Evolutionary conservation across 2,888 invertebrate species (phyloP).

Genomic region (Folsomia manolachei): DNA sequence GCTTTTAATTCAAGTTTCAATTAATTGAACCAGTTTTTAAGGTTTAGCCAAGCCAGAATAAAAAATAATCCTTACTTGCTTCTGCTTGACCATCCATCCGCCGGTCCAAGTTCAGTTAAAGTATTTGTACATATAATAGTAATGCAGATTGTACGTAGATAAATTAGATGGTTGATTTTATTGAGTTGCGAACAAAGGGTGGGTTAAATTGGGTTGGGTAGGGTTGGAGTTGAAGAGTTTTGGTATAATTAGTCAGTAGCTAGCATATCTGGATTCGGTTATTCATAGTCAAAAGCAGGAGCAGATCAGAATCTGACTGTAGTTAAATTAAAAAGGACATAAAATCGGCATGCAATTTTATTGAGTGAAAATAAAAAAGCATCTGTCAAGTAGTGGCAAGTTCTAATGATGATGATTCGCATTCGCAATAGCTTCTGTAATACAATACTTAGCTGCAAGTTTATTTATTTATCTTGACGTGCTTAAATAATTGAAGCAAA

Average conservation of each 20-base stretch:
- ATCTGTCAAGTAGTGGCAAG: not conserved
- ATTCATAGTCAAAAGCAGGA: too few species aligned
- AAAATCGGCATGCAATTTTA: not conserved
- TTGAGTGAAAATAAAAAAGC: not conserved
- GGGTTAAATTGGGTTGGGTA: too few species aligned
- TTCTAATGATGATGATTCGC: too few species aligned
- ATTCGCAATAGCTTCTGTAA: too few species aligned
- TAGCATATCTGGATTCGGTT: too few species aligned
- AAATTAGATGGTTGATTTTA: not conserved
- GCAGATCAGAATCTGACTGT: too few species aligned
- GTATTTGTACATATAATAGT: too few species aligned
- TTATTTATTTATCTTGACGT: too few species aligned
- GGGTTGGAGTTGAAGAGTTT: too few species aligned
- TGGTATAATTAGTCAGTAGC: too few species aligned
- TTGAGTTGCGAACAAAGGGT: not conserved
- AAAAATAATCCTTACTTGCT: not conserved
- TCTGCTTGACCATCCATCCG: not conserved
- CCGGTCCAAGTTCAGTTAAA: not conserved
- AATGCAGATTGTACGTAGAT: not conserved
- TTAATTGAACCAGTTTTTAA: conserved; percentile 21
- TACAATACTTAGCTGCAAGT: too few species aligned
- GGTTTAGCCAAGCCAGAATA: not conserved
- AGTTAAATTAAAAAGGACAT: not conserved
- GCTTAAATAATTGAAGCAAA: too few species aligned
- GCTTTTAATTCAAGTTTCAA: conserved; percentile 17